Conservation (phyloP, 1,140 invertebrate genomes). For the Bombyx mandarina region DNA sequence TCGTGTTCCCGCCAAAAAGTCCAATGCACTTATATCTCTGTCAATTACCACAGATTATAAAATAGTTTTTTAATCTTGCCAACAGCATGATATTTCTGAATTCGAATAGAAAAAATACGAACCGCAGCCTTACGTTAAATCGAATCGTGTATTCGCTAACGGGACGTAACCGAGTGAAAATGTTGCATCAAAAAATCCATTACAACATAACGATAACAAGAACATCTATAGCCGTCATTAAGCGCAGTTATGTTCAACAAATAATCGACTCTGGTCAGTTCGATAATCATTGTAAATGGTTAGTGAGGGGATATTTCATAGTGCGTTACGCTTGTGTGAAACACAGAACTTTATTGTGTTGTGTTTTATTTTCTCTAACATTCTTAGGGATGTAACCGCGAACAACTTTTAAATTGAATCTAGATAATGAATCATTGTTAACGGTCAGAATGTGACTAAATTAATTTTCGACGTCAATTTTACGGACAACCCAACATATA, state of each 20-base stretch:
- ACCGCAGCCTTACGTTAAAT: neutral
- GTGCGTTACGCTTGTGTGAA: neutral
- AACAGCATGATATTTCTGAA: too few species aligned
- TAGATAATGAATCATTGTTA: too few species aligned
- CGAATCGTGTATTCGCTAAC: slow-evolving; percentile 10
- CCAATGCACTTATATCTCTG: too few species aligned
- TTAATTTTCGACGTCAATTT: too few species aligned
- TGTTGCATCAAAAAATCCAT: slow-evolving; percentile 11
- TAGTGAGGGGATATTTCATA: neutral
- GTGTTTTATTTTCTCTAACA: neutral
- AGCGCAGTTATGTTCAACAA: slow-evolving; percentile 6
- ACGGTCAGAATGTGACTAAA: slow-evolving; percentile 1
- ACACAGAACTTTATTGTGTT: too few species aligned
- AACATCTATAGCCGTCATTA: slow-evolving; percentile 10
- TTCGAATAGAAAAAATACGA: too few species aligned
- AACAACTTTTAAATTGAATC: too few species aligned
- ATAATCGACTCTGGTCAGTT: slow-evolving; percentile 7
- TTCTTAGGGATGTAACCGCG: slow-evolving; percentile 1
- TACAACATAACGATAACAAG: slow-evolving; percentile 12
- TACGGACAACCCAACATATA: too few species aligned
- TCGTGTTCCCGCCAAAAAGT: too few species aligned
- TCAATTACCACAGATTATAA: too few species aligned
- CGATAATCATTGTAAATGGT: slow-evolving; percentile 10
- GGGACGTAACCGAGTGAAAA: slow-evolving; percentile 13
- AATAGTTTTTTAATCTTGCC: too few species aligned